Percentiles rank a stretch among this genome's conserved stretches.
Conservation (phyloP, 30 jellyfish, hydroid and myxozoan genomes). For the Calvadosia cruxmelitensis region DNA sequence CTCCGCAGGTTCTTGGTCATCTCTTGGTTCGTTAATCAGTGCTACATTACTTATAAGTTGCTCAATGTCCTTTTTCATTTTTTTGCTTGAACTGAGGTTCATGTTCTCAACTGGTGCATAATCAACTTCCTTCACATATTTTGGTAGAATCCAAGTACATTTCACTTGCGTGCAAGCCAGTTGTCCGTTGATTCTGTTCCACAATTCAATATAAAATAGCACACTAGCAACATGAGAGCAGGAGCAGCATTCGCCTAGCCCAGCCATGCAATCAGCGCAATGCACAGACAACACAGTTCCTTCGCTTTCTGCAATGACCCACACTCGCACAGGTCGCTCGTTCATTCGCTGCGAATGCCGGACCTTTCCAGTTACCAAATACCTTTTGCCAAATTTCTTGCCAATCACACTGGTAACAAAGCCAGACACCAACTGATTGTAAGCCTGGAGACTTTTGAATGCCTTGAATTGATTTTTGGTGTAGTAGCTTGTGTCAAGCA, state of each 20-base stretch:
- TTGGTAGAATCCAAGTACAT: constrained; percentile 23
- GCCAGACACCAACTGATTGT: constrained; percentile 26
- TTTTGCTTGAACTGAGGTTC: constrained; percentile 1
- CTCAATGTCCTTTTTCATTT: neutral
- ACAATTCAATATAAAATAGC: constrained; percentile 12
- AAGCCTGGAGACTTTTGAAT: constrained; percentile 21
- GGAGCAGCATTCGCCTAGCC: constrained; percentile 37
- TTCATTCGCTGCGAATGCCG: constrained; percentile 29
- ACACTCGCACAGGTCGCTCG: constrained; percentile 21
- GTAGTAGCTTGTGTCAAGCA: constrained; percentile 26
- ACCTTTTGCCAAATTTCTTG: neutral
- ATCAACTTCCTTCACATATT: constrained; percentile 1
- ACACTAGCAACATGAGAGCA: constrained; percentile 32
- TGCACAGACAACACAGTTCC: constrained; percentile 21
- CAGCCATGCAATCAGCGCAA: constrained; percentile 34
- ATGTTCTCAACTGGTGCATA: constrained; percentile 3
- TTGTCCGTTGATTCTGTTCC: constrained; percentile 14
- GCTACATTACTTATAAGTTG: neutral
- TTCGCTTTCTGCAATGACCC: constrained; percentile 9
- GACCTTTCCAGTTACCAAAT: constrained; percentile 16
- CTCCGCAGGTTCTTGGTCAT: neutral
- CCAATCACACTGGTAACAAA: constrained; percentile 23
- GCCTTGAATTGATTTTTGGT: constrained; percentile 6
- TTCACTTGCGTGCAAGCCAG: constrained; percentile 25
- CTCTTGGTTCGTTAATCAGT: constrained; percentile 1